These are phyloP conservation scores for Raja brachyura DNA, from an alignment of 2,113 vertebrate genomes.

Conservation along the genomic window DNA sequence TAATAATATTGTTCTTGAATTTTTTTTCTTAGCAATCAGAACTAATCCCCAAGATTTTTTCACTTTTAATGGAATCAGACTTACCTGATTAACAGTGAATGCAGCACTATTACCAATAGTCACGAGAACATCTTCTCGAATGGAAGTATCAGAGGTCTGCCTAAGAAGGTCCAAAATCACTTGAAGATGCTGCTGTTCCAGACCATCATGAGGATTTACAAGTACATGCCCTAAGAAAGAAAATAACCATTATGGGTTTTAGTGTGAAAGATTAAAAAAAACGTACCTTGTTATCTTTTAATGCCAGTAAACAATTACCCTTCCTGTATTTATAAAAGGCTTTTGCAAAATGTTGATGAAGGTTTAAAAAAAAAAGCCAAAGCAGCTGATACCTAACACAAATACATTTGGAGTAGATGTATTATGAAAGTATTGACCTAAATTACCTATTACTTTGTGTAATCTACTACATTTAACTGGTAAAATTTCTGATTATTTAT, in stretches of 20 bases:
- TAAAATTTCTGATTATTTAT: background rate
- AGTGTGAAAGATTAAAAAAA: background rate
- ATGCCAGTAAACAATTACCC: background rate
- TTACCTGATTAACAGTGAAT: constrained; percentile 85
- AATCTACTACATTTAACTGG: background rate
- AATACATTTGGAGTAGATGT: background rate
- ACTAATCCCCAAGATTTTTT: background rate
- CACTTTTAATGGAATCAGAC: background rate
- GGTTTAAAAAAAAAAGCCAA: background rate
- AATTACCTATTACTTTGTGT: background rate
- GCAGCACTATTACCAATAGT: constrained; percentile 84
- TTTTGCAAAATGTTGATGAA: background rate
- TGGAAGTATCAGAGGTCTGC: constrained; percentile 56
- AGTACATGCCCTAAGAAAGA: constrained; percentile 46
- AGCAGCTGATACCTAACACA: background rate
- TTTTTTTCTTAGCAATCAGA: background rate
- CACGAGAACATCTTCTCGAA: constrained; percentile 69
- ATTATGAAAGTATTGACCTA: background rate
- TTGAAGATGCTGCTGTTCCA: constrained; percentile 66
- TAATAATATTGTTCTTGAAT: background rate
- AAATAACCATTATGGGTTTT: background rate
- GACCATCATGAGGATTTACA: constrained; percentile 51
- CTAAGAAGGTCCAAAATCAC: constrained; percentile 75
- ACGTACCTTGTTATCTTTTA: background rate
- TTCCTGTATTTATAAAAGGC: background rate